Evolutionary conservation across 2,113 vertebrate species (phyloP).

Genomic region (Muntiacus muntjak): DNA sequence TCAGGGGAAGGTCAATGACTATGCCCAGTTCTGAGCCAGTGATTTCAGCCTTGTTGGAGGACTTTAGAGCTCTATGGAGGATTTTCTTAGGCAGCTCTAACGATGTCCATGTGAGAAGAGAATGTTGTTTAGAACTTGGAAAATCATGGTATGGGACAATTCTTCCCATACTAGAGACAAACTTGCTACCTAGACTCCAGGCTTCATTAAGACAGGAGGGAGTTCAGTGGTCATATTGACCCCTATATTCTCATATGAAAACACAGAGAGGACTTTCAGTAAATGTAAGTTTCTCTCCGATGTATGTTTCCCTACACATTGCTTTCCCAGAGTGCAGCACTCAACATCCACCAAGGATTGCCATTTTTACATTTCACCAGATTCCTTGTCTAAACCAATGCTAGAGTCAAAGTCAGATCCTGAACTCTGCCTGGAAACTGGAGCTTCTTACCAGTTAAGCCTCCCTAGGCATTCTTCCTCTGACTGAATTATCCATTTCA

Average conservation of each 20-base stretch:
- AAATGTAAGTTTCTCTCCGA: neutral
- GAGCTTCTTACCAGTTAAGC: neutral
- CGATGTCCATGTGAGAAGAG: neutral
- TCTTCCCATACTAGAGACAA: neutral
- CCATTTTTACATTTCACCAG: neutral
- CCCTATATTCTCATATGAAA: neutral
- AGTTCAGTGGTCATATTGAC: neutral
- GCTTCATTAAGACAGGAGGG: fast-evolving
- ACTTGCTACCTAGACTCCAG: neutral
- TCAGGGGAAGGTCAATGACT: neutral
- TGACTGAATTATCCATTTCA: neutral
- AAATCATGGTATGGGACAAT: neutral
- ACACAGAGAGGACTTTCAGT: neutral
- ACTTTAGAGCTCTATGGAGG: neutral
- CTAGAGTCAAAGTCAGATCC: neutral
- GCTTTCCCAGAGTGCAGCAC: neutral
- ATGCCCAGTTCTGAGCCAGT: neutral
- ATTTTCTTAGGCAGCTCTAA: neutral
- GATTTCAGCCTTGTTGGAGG: fast-evolving
- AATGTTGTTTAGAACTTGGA: neutral
- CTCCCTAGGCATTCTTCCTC: neutral
- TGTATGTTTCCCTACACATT: neutral
- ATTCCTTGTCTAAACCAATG: neutral
- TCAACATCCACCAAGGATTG: neutral
- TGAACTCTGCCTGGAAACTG: neutral